A percentile compares a stretch with the other conserved stretches of the same genome.
phyloP scores from a whole-genome alignment of 1,140 invertebrate species.

The Adelges cooleyi region DNA sequence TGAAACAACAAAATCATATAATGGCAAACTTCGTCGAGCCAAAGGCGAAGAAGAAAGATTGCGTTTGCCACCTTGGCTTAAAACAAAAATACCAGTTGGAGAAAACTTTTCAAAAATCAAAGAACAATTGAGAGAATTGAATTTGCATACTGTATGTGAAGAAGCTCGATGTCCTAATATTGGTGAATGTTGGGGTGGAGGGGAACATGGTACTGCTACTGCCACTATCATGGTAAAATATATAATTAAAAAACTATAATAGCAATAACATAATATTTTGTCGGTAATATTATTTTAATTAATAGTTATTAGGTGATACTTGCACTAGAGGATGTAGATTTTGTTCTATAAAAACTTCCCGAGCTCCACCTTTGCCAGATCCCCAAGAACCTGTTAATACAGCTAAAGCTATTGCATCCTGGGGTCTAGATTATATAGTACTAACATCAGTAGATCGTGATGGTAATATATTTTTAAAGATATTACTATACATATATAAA shows the following conservation, averaged over 20 bases:
- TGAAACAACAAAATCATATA: constrained; percentile 46
- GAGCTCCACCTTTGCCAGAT: constrained; percentile 81
- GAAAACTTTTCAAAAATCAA: constrained; percentile 78
- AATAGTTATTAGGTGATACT: constrained; percentile 79
- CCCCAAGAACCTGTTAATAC: constrained; percentile 86
- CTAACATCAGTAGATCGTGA: constrained; percentile 96
- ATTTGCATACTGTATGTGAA: constrained; percentile 95
- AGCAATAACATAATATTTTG: not conserved
- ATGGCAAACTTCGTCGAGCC: constrained; percentile 70
- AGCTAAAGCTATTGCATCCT: constrained; percentile 78
- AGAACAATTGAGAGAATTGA: constrained; percentile 71
- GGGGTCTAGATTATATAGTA: constrained; percentile 96
- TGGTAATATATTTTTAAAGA: constrained; percentile 46
- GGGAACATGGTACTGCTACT: constrained; percentile 70
- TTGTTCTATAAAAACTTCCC: constrained; percentile 96
- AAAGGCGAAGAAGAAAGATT: constrained; percentile 70
- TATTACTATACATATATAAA: not conserved
- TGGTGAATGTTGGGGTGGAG: constrained; percentile 98
- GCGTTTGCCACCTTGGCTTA: constrained; percentile 91
- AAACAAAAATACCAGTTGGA: constrained; percentile 85
- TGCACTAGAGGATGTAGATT: constrained; percentile 90
- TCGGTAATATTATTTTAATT: constrained; percentile 26
- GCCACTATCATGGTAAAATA: constrained; percentile 77
- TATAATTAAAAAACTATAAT: constrained; percentile 7
- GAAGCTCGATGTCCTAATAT: constrained; percentile 99